Percentiles rank a stretch among this genome's conserved stretches.
Evolutionary conservation across 2,888 invertebrate species (phyloP).

Genomic region (Dryobotodes eremita): DNA sequence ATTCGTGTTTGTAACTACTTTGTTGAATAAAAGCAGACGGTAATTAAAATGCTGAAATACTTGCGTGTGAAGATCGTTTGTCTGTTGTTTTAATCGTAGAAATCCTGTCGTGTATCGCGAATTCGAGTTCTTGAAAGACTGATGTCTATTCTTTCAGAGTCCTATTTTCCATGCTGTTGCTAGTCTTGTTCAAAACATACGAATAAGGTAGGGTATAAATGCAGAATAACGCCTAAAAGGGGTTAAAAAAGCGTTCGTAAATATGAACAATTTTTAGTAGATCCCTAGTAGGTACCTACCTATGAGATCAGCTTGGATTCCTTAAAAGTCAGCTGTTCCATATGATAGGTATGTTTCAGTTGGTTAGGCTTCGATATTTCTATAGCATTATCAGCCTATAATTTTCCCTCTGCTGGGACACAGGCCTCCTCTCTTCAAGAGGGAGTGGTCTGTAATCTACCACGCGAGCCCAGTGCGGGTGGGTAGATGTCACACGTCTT

Average conservation of each 20-base stretch:
- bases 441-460: no score
- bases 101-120: background rate
- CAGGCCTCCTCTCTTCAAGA: no score
- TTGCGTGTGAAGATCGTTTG: slow-evolving; percentile 34
- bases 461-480: no score
- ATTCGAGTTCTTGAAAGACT: slow-evolving; percentile 10
- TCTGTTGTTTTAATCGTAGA: slow-evolving; percentile 27
- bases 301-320: background rate
- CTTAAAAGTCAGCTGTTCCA: background rate
- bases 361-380: background rate
- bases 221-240: no score
- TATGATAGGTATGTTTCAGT: background rate
- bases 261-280: background rate
- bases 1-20: background rate
- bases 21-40: slow-evolving; percentile 1
- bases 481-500: no score
- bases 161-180: background rate
- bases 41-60: slow-evolving; percentile 34
- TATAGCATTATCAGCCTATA: no score
- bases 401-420: no score
- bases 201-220: background rate
- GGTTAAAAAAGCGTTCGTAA: background rate
- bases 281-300: no score
- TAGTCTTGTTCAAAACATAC: background rate
- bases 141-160: no score